These are phyloP conservation scores for Strongylocentrotus purpuratus DNA, from an alignment of 35 echinoderm and acorn worm genomes.

Conservation along the genomic window DNA sequence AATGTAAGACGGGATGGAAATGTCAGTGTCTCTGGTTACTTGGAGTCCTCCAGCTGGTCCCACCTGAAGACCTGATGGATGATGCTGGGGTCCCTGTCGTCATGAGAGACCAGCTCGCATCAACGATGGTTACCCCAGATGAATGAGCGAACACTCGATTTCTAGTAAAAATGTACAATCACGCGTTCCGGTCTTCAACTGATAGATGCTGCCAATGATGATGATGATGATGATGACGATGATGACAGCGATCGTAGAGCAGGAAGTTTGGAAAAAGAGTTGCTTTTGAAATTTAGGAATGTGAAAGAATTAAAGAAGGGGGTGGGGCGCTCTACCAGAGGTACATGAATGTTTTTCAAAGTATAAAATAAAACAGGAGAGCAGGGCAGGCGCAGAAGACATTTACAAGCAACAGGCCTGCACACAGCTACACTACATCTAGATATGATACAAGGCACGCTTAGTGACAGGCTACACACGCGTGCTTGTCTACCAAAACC, in stretches of 20 bases:
- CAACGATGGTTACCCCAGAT: conserved; percentile 28
- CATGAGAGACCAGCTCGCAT: conserved; percentile 33
- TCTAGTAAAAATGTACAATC: background rate
- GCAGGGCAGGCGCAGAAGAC: conserved; percentile 48
- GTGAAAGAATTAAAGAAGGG: conserved; percentile 34
- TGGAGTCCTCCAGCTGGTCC: conserved; percentile 29
- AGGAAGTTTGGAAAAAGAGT: background rate
- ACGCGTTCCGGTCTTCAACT: background rate
- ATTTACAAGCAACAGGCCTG: conserved; percentile 45
- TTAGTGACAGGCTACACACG: conserved; percentile 15
- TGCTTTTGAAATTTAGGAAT: conserved; percentile 30
- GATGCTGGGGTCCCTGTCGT: conserved; percentile 40
- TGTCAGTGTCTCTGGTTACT: conserved; percentile 49
- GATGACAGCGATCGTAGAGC: background rate
- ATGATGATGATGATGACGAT: background rate
- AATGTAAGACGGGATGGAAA: conserved; percentile 51
- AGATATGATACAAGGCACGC: conserved; percentile 46
- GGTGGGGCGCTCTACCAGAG: conserved; percentile 14
- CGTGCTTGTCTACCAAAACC: conserved; percentile 18
- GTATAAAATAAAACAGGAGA: conserved; percentile 35
- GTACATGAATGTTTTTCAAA: conserved; percentile 38
- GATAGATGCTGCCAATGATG: background rate
- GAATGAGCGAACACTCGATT: background rate
- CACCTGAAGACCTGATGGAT: conserved; percentile 54
- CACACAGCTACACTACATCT: conserved; percentile 55